Base-by-base conservation (phyloP, 2,888 invertebrate genomes). In the Gasteruption jaculator region DNA sequence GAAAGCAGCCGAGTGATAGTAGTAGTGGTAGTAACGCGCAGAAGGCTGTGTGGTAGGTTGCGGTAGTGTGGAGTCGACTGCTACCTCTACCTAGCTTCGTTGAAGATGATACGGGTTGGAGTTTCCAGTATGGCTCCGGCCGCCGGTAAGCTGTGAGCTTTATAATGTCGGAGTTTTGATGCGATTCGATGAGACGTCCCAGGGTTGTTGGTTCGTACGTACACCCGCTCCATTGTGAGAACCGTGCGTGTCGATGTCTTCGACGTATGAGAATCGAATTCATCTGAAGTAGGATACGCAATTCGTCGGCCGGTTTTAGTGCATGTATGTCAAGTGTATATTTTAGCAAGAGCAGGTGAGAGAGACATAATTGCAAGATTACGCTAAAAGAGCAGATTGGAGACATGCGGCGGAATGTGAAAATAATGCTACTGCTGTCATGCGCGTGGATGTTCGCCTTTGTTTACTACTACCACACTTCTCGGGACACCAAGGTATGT, bases 391-490 rank as follows among this genome's bases (percentile, higher is more conserved):
- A 27, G 5, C 35, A 20, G 24, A 24, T n/a, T 24, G 37, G 43
- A 47, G 61, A 57, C 56, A 80, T 80, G 79, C 73, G 79, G 65
- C 75, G 80, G 52, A 80, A 80, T 71, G 74, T 79, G 54, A 80
- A 80, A 71, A 74, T 80, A 61, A 70, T 80, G 58, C 68, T 79
- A 53, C 68, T 79, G 49, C 75, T 80, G 60, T 78, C 78, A 54
- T 74, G 76, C 67, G 75, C 76, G 53, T 80, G 80, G 80, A 79
- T 80, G 76, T 79, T 78, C 68, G 78, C 75, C 57, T 76, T 80
- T 62, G 74, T 80, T 70, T 80, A 78, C 71, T 80, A 80, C 63
- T 73, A 79, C 48, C 79, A 79, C 66, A 74, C 75, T 42, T 74
- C 75, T 48, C 71, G 73, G 54, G 76, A 76, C 54, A 71, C 69